Evolutionary conservation across 2,797 vertebrate species (phyloP).

Genomic region (Eutrigla gurnardus): DNA sequence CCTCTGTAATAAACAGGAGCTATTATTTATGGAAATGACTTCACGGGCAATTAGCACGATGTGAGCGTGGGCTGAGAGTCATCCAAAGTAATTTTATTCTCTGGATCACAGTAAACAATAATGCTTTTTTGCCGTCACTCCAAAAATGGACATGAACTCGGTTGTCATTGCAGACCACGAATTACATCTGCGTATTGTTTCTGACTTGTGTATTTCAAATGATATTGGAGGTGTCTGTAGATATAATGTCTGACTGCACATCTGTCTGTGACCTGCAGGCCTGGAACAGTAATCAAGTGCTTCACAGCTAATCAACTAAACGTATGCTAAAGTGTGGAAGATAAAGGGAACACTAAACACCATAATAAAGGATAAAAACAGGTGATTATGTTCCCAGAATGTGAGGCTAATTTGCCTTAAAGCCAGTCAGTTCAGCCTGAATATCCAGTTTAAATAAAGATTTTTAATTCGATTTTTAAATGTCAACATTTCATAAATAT

Average conservation of each 20-base stretch:
- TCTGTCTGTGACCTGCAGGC: not conserved
- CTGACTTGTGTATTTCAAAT: slow-evolving; percentile 18
- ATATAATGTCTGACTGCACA: slow-evolving; percentile 11
- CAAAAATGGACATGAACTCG: slow-evolving; percentile 29
- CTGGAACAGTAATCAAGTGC: slow-evolving; percentile 12
- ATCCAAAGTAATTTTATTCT: slow-evolving; percentile 56
- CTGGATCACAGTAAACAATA: slow-evolving; percentile 44
- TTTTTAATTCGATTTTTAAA: slow-evolving; percentile 44
- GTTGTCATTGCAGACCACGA: slow-evolving; percentile 51
- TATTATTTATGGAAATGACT: slow-evolving; percentile 80
- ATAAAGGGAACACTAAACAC: not conserved
- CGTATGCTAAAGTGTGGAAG: not conserved
- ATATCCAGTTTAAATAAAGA: slow-evolving; percentile 7
- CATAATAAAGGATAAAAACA: slow-evolving; percentile 9
- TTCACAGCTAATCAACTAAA: not conserved
- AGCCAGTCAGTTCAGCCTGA: not conserved
- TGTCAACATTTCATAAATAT: slow-evolving; percentile 37
- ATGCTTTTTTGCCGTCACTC: slow-evolving; percentile 30
- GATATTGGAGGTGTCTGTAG: slow-evolving; percentile 4
- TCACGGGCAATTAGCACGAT: slow-evolving; percentile 74
- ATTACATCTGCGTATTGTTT: slow-evolving; percentile 15
- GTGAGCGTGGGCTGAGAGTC: slow-evolving; percentile 56
- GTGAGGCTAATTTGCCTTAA: slow-evolving; percentile 5
- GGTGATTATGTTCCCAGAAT: not conserved
- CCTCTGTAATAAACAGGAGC: slow-evolving; percentile 64